Conservation (phyloP, 2,113 vertebrate genomes). For the Scalopus aquaticus region DNA sequence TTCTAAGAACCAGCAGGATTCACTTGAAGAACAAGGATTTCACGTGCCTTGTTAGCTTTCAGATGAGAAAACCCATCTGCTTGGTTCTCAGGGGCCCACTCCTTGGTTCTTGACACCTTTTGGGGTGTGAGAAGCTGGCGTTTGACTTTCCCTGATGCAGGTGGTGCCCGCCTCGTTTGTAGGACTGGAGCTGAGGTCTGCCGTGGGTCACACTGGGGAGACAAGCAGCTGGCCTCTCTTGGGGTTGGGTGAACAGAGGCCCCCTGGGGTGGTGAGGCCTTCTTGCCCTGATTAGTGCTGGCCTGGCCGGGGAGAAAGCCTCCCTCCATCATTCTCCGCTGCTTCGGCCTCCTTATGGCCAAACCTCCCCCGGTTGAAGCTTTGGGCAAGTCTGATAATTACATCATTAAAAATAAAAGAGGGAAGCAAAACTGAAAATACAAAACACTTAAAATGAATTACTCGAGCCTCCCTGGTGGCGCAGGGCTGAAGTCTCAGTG, state of each 20-base stretch:
- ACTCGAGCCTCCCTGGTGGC: no score
- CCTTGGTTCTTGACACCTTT: not conserved
- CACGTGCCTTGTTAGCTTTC: not conserved
- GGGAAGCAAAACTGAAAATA: not conserved
- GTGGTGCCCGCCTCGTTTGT: not conserved
- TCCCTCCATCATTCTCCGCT: not conserved
- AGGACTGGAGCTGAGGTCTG: not conserved
- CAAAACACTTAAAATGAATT: not conserved
- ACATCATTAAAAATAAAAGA: not conserved
- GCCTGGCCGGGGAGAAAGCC: not conserved
- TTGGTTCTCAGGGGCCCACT: not conserved
- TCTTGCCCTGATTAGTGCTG: not conserved
- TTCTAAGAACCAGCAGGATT: not conserved
- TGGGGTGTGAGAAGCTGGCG: not conserved
- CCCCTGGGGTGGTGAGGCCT: not conserved
- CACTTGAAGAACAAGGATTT: accelerated
- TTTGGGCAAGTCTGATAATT: not conserved
- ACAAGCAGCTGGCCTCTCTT: not conserved
- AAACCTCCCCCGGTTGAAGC: no score
- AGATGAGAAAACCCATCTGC: not conserved
- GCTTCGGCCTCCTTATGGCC: not conserved
- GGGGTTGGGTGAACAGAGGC: not conserved
- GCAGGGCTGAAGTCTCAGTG: no score
- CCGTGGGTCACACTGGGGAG: not conserved
- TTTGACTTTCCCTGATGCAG: not conserved